Percentiles rank a stretch among this genome's conserved stretches.
These are phyloP conservation scores for Brachirus orientalis DNA, from an alignment of 2,113 vertebrate genomes.

Conservation along the genomic window DNA sequence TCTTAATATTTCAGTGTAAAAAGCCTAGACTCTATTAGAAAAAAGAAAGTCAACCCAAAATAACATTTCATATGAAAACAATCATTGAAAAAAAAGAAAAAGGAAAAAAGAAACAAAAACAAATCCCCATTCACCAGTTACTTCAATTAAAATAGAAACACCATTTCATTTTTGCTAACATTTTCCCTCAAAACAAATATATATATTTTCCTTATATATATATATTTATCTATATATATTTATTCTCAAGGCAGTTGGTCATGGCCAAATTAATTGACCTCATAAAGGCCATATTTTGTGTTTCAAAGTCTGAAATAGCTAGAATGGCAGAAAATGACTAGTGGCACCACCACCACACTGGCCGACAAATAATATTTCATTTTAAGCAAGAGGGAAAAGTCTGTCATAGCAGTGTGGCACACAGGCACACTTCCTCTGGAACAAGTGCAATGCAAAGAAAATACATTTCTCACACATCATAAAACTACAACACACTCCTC, in stretches of 20 bases:
- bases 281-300: conserved; percentile 76
- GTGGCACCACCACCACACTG: conserved; percentile 39
- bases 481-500: conserved; percentile 69
- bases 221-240: conserved; percentile 73
- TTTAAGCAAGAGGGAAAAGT: conserved; percentile 63
- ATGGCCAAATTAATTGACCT: conserved; percentile 77
- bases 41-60: conserved; percentile 77
- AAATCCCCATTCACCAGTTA: conserved; percentile 82
- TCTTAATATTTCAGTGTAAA: conserved; percentile 86
- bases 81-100: conserved; percentile 56
- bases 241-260: conserved; percentile 84
- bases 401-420: conserved; percentile 70
- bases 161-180: conserved; percentile 71
- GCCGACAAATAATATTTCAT: conserved; percentile 61
- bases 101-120: conserved; percentile 28
- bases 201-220: conserved; percentile 64
- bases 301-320: conserved; percentile 72
- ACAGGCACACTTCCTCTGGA: conserved; percentile 66
- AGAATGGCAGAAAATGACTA: conserved; percentile 59
- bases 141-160: conserved; percentile 85
- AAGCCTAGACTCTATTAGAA: conserved; percentile 83
- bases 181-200: conserved; percentile 81
- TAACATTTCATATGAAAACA: conserved; percentile 77
- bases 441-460: conserved; percentile 79
- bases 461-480: conserved; percentile 63